These are phyloP conservation scores for Sorex fumeus DNA, from an alignment of 2,113 vertebrate species.

Conservation along the genomic window DNA sequence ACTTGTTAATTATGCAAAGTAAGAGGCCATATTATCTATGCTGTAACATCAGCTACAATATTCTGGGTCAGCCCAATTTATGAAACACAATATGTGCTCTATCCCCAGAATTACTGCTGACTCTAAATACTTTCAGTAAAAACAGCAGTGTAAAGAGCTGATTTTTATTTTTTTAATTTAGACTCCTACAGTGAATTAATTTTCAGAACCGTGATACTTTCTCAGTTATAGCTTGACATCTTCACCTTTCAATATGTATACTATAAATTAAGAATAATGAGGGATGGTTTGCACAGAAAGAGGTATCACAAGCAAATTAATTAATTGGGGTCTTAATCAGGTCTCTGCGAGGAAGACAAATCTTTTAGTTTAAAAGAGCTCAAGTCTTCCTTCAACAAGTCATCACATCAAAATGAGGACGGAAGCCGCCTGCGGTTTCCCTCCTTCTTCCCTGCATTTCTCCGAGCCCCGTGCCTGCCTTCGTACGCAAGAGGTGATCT, in stretches of 20 bases:
- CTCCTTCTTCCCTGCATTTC: not conserved
- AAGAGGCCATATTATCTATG: not conserved
- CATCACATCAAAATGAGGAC: not conserved
- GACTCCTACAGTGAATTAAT: conserved; percentile 66
- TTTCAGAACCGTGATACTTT: conserved; percentile 63
- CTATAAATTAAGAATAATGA: conserved; percentile 59
- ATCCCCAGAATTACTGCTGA: conserved; percentile 65
- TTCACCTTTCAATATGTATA: conserved; percentile 65
- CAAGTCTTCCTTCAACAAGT: not conserved
- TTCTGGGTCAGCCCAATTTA: conserved; percentile 60
- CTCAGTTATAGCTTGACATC: conserved; percentile 58
- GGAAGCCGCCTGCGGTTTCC: not conserved
- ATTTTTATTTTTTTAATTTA: conserved; percentile 69
- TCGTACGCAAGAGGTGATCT: no score
- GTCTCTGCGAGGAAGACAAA: not conserved
- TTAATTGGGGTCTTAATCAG: conserved; percentile 46
- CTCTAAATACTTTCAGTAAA: conserved; percentile 49
- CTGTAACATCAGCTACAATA: conserved; percentile 40
- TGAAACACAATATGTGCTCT: conserved; percentile 33
- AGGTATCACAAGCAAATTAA: conserved; percentile 27
- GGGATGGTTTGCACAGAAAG: not conserved
- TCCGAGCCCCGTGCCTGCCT: no score
- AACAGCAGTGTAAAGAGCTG: conserved; percentile 49
- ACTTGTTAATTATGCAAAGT: conserved; percentile 23
- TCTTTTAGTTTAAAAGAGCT: not conserved